A percentile compares a stretch with the other conserved stretches of the same genome.
Conservation (phyloP, 1,140 invertebrate species). For the Branchinecta lindahli region DNA sequence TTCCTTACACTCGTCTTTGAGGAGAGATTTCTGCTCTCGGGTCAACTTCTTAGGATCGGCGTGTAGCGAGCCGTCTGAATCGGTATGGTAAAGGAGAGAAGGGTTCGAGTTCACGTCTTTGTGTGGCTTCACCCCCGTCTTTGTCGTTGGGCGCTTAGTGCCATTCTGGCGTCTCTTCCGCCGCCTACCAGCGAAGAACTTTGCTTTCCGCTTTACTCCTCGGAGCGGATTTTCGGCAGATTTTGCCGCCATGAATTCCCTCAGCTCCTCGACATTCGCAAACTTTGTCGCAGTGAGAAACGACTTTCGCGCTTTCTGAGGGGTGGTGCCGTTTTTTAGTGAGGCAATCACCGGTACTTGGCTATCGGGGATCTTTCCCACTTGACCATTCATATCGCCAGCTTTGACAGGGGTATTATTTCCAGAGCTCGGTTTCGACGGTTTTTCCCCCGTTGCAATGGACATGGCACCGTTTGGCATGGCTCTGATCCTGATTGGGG, state of each 20-base stretch:
- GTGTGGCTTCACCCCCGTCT: neutral
- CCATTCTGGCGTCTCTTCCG: neutral
- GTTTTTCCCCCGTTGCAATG: neutral
- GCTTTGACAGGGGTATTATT: neutral
- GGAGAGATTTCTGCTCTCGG: neutral
- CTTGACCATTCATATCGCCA: neutral
- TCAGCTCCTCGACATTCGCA: neutral
- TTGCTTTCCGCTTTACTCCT: neutral
- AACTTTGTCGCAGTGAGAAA: neutral
- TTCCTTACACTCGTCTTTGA: neutral
- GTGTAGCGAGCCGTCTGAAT: neutral
- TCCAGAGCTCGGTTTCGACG: neutral
- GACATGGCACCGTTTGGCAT: constrained; percentile 6
- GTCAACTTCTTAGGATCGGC: neutral
- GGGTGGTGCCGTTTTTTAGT: neutral
- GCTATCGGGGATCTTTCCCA: neutral
- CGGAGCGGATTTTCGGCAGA: neutral
- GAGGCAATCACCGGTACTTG: neutral
- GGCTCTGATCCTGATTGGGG: neutral
- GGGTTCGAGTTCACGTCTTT: neutral
- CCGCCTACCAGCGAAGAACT: neutral
- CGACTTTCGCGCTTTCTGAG: neutral
- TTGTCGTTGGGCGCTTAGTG: neutral
- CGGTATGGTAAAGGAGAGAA: neutral
- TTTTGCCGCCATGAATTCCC: neutral